A percentile compares a stretch with the other conserved stretches of the same genome.
phyloP scores from a whole-genome alignment of 2,797 vertebrate genomes.

The Channa striata region DNA sequence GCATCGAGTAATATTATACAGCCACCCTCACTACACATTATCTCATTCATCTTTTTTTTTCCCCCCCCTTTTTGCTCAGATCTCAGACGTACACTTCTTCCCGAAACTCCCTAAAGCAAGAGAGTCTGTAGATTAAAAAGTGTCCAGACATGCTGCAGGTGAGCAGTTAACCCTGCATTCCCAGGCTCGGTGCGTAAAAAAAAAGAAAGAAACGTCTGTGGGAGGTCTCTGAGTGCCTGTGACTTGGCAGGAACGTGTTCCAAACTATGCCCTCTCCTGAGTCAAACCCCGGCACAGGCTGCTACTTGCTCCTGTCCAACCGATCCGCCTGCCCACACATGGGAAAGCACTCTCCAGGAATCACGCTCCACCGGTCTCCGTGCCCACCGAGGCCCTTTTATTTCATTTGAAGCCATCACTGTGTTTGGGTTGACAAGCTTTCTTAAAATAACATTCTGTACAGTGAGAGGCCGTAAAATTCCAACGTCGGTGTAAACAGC shows the following conservation, averaged over 20 bases:
- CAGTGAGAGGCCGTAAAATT: constrained; percentile 59
- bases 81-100: constrained; percentile 37
- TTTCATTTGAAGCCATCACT: constrained; percentile 72
- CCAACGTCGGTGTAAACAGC: constrained; percentile 53
- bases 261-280: constrained; percentile 66
- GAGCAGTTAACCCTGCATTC: constrained; percentile 60
- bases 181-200: constrained; percentile 49
- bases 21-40: constrained; percentile 38
- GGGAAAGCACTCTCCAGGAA: constrained; percentile 80
- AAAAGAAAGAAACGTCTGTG: constrained; percentile 52
- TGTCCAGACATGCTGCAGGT: constrained; percentile 69
- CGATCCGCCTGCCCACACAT: constrained; percentile 74
- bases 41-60: constrained; percentile 25
- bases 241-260: constrained; percentile 68
- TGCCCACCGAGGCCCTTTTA: constrained; percentile 63
- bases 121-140: constrained; percentile 53
- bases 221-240: constrained; percentile 68
- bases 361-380: constrained; percentile 62
- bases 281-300: constrained; percentile 69
- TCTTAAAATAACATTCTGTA: constrained; percentile 64
- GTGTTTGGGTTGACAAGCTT: constrained; percentile 72
- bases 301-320: constrained; percentile 75
- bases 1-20: constrained; percentile 58
- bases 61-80: not conserved
- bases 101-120: constrained; percentile 41